Evolutionary conservation across 2,797 vertebrate genomes (phyloP).

Genomic region (Rhadinocentrus ornatus): DNA sequence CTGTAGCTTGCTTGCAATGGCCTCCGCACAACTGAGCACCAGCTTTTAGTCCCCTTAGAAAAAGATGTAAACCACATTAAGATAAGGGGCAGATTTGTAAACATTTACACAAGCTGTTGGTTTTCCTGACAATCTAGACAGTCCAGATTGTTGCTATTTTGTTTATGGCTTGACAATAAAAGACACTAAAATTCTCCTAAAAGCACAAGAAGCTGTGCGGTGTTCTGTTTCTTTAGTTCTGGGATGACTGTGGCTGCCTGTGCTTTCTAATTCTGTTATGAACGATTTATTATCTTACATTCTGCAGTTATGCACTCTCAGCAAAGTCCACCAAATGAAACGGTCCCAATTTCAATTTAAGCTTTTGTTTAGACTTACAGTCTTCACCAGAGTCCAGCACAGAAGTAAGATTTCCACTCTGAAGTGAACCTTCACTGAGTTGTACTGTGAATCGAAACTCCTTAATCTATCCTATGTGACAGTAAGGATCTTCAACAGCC

Average conservation of each 20-base stretch:
- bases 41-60: constrained; percentile 42
- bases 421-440: constrained; percentile 33
- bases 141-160: constrained; percentile 37
- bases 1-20: constrained; percentile 16
- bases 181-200: constrained; percentile 38
- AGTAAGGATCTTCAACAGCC: constrained; percentile 9
- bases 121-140: constrained; percentile 33
- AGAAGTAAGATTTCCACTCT: constrained; percentile 24
- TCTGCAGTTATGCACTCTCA: constrained; percentile 35
- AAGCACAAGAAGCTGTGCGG: constrained; percentile 30
- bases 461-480: constrained; percentile 33
- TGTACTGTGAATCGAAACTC: constrained; percentile 16
- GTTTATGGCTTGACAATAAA: constrained; percentile 45
- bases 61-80: constrained; percentile 35
- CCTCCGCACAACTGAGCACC: constrained; percentile 8
- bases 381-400: constrained; percentile 9
- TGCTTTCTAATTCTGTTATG: constrained; percentile 41
- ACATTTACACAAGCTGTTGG: constrained; percentile 36
- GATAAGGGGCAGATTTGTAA: constrained; percentile 45
- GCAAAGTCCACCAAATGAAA: constrained; percentile 37
- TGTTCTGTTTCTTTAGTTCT: constrained; percentile 18
- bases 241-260: constrained; percentile 5
- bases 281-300: constrained; percentile 39
- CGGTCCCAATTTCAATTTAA: constrained; percentile 36
- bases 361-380: constrained; percentile 25